Conservation (phyloP, 2,888 invertebrate species). For the Nomada fabriciana region DNA sequence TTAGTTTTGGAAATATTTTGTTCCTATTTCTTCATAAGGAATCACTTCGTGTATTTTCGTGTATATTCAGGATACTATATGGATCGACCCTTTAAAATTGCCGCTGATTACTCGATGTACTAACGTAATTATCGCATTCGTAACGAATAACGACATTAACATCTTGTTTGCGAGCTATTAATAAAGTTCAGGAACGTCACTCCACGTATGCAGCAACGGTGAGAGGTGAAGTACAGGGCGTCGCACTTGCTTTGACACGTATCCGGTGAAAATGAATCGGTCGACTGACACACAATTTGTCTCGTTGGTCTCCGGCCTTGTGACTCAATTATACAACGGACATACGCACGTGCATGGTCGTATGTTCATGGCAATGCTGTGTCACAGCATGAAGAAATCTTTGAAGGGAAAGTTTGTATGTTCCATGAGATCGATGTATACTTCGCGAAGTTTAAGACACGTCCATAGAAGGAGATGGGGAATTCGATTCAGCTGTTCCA, state of each 20-base stretch:
- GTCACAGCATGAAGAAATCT: conserved; percentile 16
- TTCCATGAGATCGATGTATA: conserved; percentile 41
- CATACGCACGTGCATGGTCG: conserved; percentile 17
- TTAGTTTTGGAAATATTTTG: too few species aligned
- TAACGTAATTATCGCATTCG: conserved; percentile 53
- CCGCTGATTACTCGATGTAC: conserved; percentile 3
- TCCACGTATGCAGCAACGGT: conserved; percentile 1
- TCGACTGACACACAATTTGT: conserved; percentile 77
- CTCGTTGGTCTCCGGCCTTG: conserved; percentile 62
- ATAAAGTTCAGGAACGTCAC: conserved; percentile 50
- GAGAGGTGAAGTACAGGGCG: conserved; percentile 30
- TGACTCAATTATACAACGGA: conserved; percentile 70
- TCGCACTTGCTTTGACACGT: conserved; percentile 53
- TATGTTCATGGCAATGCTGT: conserved; percentile 15
- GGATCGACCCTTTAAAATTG: conserved; percentile 3
- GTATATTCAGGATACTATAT: background rate
- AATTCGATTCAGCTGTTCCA: conserved; percentile 22
- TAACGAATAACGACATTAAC: conserved; percentile 43
- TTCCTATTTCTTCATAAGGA: background rate
- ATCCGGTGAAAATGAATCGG: conserved; percentile 76
- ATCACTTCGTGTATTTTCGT: background rate
- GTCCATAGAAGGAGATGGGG: background rate
- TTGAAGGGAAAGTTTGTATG: conserved; percentile 36
- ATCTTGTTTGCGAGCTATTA: conserved; percentile 46
- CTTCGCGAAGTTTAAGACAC: conserved; percentile 37